Evolutionary conservation across 2,113 vertebrate genomes (phyloP).

Genomic region (Syngnathoides biaculeatus): DNA sequence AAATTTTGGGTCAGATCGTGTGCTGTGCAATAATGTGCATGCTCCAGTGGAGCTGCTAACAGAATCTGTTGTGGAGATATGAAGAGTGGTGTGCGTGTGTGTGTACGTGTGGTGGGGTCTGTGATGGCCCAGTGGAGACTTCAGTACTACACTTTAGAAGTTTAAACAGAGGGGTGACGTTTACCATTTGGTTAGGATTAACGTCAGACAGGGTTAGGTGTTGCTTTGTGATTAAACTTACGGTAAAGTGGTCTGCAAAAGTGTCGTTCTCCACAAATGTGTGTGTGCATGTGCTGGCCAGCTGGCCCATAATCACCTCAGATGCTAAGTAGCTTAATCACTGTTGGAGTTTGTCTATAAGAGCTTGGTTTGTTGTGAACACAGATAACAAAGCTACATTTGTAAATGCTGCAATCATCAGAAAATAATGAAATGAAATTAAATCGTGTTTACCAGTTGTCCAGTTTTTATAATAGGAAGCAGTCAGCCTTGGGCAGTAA

Average conservation of each 20-base stretch:
- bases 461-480: too few species aligned
- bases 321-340: conserved; percentile 61
- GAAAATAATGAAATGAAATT: not conserved
- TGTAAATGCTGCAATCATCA: conserved; percentile 27
- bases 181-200: conserved; percentile 4
- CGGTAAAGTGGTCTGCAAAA: conserved; percentile 3
- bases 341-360: conserved; percentile 39
- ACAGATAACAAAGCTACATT: conserved; percentile 18
- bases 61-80: conserved; percentile 8
- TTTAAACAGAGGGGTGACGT: not conserved
- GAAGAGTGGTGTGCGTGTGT: not conserved
- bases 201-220: not conserved
- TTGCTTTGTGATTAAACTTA: not conserved
- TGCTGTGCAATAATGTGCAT: conserved; percentile 7
- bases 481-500: not conserved
- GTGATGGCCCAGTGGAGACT: not conserved
- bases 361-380: conserved; percentile 24
- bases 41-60: conserved; percentile 13
- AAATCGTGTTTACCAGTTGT: not conserved
- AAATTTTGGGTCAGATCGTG: conserved; percentile 7
- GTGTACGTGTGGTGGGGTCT: not conserved
- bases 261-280: conserved; percentile 1
- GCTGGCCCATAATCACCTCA: conserved; percentile 59
- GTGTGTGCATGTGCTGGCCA: conserved; percentile 28
- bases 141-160: not conserved